Conservation (phyloP, 2,113 vertebrate species). For the Potamarius usumacintae region DNA sequence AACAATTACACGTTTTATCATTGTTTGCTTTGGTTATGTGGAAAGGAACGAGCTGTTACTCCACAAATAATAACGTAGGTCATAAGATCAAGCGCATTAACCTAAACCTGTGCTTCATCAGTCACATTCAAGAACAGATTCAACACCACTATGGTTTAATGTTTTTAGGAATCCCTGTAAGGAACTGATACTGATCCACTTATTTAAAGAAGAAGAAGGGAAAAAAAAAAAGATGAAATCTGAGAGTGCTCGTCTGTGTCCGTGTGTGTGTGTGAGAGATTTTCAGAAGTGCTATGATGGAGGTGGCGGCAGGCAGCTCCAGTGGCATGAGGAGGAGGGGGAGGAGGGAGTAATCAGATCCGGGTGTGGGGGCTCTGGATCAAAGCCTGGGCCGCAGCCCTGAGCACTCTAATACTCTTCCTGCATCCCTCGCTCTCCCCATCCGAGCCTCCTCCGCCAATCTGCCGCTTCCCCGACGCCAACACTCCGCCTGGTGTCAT, state of each 20-base stretch:
- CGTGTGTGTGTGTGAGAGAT: slow-evolving; percentile 11
- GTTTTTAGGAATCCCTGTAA: neutral
- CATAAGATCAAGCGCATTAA: neutral
- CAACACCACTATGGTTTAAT: neutral
- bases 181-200: neutral
- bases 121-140: neutral
- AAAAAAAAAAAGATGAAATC: slow-evolving; percentile 12
- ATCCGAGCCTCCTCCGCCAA: slow-evolving; percentile 55
- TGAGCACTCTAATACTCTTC: slow-evolving; percentile 56
- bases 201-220: neutral
- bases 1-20: neutral
- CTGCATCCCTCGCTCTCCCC: slow-evolving; percentile 51
- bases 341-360: slow-evolving; percentile 56
- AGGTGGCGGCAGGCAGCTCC: slow-evolving; percentile 49
- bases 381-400: slow-evolving; percentile 57
- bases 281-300: slow-evolving; percentile 37
- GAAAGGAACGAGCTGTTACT: neutral
- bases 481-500: slow-evolving; percentile 58
- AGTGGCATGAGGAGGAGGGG: slow-evolving; percentile 43
- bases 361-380: slow-evolving; percentile 56
- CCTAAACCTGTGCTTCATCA: neutral
- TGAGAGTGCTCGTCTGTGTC: slow-evolving; percentile 30
- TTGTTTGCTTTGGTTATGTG: neutral
- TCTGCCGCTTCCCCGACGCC: slow-evolving; percentile 59
- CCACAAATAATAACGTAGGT: neutral